A percentile compares a stretch with the other conserved stretches of the same genome.
These are phyloP conservation scores for Cerceris ruficornis DNA, from an alignment of 2,888 invertebrate genomes.

Conservation along the genomic window DNA sequence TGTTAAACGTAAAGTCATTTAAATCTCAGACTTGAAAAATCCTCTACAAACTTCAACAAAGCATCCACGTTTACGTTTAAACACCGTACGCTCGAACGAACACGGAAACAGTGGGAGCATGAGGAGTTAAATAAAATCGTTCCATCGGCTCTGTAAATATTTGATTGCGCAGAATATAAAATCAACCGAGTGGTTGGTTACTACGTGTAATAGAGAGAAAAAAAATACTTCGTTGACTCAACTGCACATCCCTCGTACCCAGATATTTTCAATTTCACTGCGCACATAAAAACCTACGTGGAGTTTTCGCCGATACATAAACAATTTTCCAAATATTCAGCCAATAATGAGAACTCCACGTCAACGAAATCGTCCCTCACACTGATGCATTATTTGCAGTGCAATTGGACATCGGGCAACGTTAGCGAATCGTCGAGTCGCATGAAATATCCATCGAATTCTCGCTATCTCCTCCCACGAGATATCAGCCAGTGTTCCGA, in stretches of 20 bases:
- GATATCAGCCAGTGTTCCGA: too few relatives aligned
- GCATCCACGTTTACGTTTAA: neutral
- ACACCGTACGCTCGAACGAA: neutral
- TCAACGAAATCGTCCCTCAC: neutral
- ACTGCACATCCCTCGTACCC: neutral
- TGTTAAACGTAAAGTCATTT: too few relatives aligned
- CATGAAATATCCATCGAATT: neutral
- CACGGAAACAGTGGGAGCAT: constrained; percentile 2
- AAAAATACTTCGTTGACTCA: constrained; percentile 13
- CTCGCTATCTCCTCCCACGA: too few relatives aligned
- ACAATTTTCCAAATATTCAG: neutral
- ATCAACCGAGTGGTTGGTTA: neutral
- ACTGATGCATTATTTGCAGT: neutral
- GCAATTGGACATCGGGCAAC: neutral
- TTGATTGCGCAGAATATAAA: constrained; percentile 5
- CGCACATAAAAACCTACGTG: neutral
- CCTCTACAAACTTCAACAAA: too few relatives aligned
- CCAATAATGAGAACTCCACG: neutral
- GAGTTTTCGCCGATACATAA: neutral
- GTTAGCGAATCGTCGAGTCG: neutral
- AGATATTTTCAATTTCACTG: constrained; percentile 1
- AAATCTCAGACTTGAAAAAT: neutral
- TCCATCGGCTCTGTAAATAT: constrained; percentile 8
- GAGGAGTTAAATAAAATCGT: neutral
- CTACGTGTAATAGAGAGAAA: constrained; percentile 3